Evolutionary conservation across 2,888 invertebrate genomes (phyloP), one percentile per base, ranked within the genome.

Genomic region (Alcis repandata): DNA sequence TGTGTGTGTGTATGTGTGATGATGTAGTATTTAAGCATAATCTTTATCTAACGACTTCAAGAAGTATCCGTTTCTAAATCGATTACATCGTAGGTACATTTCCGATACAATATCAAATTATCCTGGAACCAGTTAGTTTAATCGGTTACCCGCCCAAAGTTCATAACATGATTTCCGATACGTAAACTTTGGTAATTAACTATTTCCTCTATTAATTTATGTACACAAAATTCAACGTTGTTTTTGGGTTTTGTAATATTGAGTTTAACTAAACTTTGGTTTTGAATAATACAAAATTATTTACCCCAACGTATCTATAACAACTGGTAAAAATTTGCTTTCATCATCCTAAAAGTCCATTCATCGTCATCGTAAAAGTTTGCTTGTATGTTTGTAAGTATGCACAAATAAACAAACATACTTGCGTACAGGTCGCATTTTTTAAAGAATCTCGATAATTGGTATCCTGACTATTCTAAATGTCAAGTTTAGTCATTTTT

Each of bases 151-250:
- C 51, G 61, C 56, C 54, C 67, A 60, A 71, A 72, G 64, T 70
- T 72, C 64, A 38, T 59, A 68, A 66, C 71, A 56, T 60, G 62
- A 65, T 64, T 67, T 67, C 68, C 67, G 68, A 60, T 66, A 62
- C 58, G 56, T 57, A 32, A 72, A 72, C 69, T 72, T 69, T 53
- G 1, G 63, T 67, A 63, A 64, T 72, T 72, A 72, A 61, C 62
- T 56, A 67, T 64, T 62, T 72, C 69, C 69, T 62, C 32, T 56
- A 41, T 54, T 64, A 59, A 57, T 63, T 59, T 48, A 53, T 53
- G 62, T 52, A 51, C 17, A 59, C 49, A 51, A 56, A 49, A 43
- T 51, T 59, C 27, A 32, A 22, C 27, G 63, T 19, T 56, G 45
- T 45, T 56, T 68, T 48, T 38, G 36, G 3, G 13, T 19, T 36